phyloP scores from a whole-genome alignment of 2,797 vertebrate species.

The Acipenser transmontanus region DNA sequence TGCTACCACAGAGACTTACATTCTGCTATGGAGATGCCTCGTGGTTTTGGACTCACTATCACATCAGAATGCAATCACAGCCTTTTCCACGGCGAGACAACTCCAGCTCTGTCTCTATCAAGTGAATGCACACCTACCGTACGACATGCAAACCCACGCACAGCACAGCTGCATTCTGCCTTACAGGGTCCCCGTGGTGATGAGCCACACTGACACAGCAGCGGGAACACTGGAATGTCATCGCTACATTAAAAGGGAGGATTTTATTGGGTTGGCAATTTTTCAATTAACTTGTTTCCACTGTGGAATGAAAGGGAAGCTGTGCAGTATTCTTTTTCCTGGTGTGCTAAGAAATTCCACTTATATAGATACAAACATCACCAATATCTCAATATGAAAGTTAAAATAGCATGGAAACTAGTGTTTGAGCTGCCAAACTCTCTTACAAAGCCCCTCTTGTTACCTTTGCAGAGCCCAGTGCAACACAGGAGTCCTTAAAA shows the following conservation, averaged over 20 bases:
- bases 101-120: not conserved
- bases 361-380: slow-evolving; percentile 27
- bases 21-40: too few relatives aligned
- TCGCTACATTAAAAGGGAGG: not conserved
- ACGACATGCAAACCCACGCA: not conserved
- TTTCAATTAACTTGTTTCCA: slow-evolving; percentile 45
- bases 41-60: too few relatives aligned
- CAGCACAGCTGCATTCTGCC: slow-evolving; percentile 1
- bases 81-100: too few relatives aligned
- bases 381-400: slow-evolving; percentile 28
- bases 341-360: slow-evolving; percentile 26
- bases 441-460: slow-evolving; percentile 26
- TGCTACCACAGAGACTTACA: too few relatives aligned
- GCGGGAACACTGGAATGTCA: too few relatives aligned
- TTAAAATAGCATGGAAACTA: slow-evolving; percentile 40
- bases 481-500: slow-evolving; percentile 46
- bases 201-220: too few relatives aligned
- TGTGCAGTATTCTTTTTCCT: slow-evolving; percentile 30
- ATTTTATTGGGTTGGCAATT: slow-evolving; percentile 25
- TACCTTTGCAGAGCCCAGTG: slow-evolving; percentile 35
- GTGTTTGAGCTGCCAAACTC: slow-evolving; percentile 20
- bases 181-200: not conserved
- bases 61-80: too few relatives aligned
- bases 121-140: not conserved
- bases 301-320: slow-evolving; percentile 50